A percentile compares a stretch with the other conserved stretches of the same genome.
phyloP scores from a whole-genome alignment of 2,888 invertebrate species.

The Muscina levida region DNA sequence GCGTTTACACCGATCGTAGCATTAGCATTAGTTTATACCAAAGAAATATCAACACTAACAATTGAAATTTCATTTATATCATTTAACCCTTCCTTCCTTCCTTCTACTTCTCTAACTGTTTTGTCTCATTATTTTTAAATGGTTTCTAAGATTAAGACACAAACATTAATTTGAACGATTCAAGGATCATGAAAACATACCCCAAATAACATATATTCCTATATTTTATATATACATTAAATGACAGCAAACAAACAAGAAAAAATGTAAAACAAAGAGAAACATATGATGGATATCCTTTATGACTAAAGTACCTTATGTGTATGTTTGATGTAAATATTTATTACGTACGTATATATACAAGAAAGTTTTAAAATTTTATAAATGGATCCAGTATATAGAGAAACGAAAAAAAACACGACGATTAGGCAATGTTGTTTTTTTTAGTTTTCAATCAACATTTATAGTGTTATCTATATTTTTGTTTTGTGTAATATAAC shows the following conservation, averaged over 20 bases:
- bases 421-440: constrained; percentile 16
- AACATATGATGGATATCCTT: constrained; percentile 23
- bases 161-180: constrained; percentile 5
- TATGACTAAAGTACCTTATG: constrained; percentile 59
- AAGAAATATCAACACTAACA: constrained; percentile 57
- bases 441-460: not conserved
- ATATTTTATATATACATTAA: constrained; percentile 28
- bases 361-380: not conserved
- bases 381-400: constrained; percentile 5
- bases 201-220: constrained; percentile 21
- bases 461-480: not conserved
- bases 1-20: not conserved
- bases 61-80: constrained; percentile 35
- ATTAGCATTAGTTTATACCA: constrained; percentile 49
- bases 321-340: constrained; percentile 52
- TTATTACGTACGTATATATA: too few species aligned
- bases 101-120: not conserved
- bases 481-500: constrained; percentile 18
- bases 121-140: too few species aligned
- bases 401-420: not conserved
- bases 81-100: too few species aligned
- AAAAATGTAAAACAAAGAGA: not conserved
- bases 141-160: too few species aligned
- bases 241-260: not conserved
- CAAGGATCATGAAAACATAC: constrained; percentile 7